These are phyloP conservation scores for Papilio polyxenes DNA, from an alignment of 1,140 invertebrate genomes.

Conservation along the genomic window DNA sequence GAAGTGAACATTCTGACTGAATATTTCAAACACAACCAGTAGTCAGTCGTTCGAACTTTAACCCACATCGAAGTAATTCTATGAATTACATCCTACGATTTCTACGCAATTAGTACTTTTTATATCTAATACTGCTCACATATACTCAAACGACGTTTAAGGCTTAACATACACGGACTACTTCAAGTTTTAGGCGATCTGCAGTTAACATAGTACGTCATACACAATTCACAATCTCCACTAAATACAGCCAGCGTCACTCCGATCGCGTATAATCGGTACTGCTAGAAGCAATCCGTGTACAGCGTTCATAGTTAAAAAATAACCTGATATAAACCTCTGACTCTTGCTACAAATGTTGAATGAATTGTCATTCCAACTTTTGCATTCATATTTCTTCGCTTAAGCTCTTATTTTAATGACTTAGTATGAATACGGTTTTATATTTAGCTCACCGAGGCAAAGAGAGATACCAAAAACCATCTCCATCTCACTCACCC, in stretches of 20 bases:
- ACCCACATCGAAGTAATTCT: background rate
- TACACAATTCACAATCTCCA: background rate
- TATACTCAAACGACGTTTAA: too few species aligned
- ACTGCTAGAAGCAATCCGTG: too few species aligned
- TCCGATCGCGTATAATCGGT: too few species aligned
- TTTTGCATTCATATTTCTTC: background rate
- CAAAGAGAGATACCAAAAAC: background rate
- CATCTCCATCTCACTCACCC: background rate
- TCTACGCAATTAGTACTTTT: too few species aligned
- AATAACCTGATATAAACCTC: background rate
- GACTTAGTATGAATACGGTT: background rate
- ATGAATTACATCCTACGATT: background rate
- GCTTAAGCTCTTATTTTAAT: conserved; percentile 20
- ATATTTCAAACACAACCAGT: too few species aligned
- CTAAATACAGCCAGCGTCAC: too few species aligned
- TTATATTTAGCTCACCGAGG: background rate
- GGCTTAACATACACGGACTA: too few species aligned
- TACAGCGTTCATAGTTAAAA: background rate
- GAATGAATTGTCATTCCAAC: background rate
- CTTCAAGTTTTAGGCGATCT: too few species aligned
- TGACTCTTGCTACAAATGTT: background rate
- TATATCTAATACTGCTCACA: too few species aligned
- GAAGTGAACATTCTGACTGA: too few species aligned
- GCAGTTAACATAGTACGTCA: too few species aligned
- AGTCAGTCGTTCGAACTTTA: background rate